These are phyloP conservation scores for Macrosteles quadrilineatus DNA, from an alignment of 1,140 invertebrate species.

Conservation along the genomic window DNA sequence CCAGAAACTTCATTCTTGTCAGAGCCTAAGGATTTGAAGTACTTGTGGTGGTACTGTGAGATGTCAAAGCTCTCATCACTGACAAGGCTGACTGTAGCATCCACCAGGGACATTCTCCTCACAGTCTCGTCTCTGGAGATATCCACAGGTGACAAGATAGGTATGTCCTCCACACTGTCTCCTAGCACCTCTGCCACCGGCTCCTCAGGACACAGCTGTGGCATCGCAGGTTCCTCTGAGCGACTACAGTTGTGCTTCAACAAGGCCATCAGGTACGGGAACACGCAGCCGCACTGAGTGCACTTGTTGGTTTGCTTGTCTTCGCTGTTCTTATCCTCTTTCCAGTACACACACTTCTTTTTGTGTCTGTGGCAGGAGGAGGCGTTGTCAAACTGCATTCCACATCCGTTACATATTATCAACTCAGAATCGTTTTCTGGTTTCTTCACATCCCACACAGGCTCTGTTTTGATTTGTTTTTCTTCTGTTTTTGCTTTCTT, in stretches of 20 bases:
- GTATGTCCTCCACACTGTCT: conserved; percentile 24
- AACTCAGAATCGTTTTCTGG: background rate
- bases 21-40: background rate
- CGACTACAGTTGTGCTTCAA: conserved; percentile 17
- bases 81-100: background rate
- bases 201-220: conserved; percentile 22
- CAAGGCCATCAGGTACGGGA: conserved; percentile 13
- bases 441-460: background rate
- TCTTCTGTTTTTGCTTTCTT: conserved; percentile 9
- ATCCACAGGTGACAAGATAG: conserved; percentile 29
- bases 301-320: conserved; percentile 8
- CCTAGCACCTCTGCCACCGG: background rate
- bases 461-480: background rate
- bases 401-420: conserved; percentile 32
- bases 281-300: conserved; percentile 3
- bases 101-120: background rate
- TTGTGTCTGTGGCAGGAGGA: conserved; percentile 30
- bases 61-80: background rate
- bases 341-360: conserved; percentile 33
- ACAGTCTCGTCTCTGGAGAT: background rate
- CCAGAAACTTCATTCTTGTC: no score
- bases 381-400: conserved; percentile 29
- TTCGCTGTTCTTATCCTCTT: conserved; percentile 1
- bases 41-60: background rate
- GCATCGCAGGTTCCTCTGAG: conserved; percentile 24